Percentiles rank a stretch among this genome's conserved stretches.
Conservation (phyloP, 92 coral and sea anemone genomes). For the Parazoanthus atlanticus region DNA sequence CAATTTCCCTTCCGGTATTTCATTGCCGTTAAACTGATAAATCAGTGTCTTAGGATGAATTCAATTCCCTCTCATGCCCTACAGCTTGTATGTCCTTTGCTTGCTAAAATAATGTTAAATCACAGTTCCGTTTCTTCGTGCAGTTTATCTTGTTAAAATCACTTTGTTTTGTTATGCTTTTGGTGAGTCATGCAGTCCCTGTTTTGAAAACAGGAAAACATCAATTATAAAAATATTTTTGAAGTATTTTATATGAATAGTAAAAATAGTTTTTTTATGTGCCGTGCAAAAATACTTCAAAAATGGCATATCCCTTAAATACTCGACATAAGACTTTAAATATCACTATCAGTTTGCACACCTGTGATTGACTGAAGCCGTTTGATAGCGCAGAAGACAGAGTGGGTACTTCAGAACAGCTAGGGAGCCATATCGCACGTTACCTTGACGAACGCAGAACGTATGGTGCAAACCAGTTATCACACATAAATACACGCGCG, state of each 20-base stretch:
- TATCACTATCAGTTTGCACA: no score
- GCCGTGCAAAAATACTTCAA: background rate
- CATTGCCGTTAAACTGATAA: slow-evolving; percentile 6
- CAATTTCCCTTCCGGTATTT: slow-evolving; percentile 15
- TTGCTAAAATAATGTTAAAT: no score
- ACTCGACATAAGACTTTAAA: no score
- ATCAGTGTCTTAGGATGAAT: background rate
- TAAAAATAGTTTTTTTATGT: background rate
- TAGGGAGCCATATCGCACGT: no score
- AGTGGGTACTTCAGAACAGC: no score
- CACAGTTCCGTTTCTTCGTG: background rate
- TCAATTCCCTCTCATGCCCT: background rate
- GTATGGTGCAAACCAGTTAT: no score
- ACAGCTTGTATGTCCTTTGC: background rate
- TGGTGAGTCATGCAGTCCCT: background rate
- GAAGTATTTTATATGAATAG: background rate
- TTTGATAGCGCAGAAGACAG: no score
- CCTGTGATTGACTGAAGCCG: no score
- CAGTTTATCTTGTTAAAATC: background rate
- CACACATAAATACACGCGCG: background rate
- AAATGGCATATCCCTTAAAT: no score
- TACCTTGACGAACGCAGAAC: no score
- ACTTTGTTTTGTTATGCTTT: background rate
- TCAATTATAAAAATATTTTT: background rate
- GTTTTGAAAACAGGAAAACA: background rate